These are phyloP conservation scores for Pogonus chalceus DNA, from an alignment of 1,140 invertebrate species.

Conservation along the genomic window DNA sequence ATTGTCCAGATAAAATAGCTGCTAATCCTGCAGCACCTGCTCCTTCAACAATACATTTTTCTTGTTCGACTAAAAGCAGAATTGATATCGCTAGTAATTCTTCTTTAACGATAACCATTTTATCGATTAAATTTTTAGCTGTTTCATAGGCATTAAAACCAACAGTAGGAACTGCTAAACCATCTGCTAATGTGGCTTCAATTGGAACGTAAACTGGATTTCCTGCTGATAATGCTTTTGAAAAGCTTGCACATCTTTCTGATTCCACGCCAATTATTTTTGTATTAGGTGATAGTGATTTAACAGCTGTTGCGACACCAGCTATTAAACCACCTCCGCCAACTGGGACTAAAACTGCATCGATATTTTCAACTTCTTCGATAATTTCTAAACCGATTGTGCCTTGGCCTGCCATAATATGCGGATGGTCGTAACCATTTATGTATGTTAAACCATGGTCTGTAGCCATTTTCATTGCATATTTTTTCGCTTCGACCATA, in stretches of 20 bases:
- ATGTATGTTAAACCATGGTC: slow-evolving; percentile 68
- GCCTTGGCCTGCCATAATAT: slow-evolving; percentile 89
- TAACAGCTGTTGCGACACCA: slow-evolving; percentile 76
- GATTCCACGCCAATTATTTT: slow-evolving; percentile 80
- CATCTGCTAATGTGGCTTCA: slow-evolving; percentile 78
- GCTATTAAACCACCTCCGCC: slow-evolving; percentile 86
- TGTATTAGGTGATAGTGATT: slow-evolving; percentile 69
- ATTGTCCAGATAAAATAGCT: slow-evolving; percentile 70
- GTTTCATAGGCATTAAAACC: slow-evolving; percentile 83
- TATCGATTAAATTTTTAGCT: slow-evolving; percentile 66
- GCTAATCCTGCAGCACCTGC: slow-evolving; percentile 82
- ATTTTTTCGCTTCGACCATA: slow-evolving; percentile 74
- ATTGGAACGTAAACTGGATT: slow-evolving; percentile 57
- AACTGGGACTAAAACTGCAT: slow-evolving; percentile 73
- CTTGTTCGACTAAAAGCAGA: slow-evolving; percentile 72
- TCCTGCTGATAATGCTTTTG: slow-evolving; percentile 57
- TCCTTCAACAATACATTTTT: slow-evolving; percentile 90
- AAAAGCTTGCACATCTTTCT: slow-evolving; percentile 79
- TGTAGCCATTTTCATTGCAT: slow-evolving; percentile 64
- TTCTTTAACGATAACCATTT: slow-evolving; percentile 70
- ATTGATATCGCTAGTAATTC: slow-evolving; percentile 86
- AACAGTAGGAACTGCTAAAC: slow-evolving; percentile 80
- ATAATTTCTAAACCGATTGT: slow-evolving; percentile 86
- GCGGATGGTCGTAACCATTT: slow-evolving; percentile 87
- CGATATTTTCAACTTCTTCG: slow-evolving; percentile 68